Base-by-base conservation (phyloP, 2,113 vertebrate species). In the Erythrolamprus reginae region DNA sequence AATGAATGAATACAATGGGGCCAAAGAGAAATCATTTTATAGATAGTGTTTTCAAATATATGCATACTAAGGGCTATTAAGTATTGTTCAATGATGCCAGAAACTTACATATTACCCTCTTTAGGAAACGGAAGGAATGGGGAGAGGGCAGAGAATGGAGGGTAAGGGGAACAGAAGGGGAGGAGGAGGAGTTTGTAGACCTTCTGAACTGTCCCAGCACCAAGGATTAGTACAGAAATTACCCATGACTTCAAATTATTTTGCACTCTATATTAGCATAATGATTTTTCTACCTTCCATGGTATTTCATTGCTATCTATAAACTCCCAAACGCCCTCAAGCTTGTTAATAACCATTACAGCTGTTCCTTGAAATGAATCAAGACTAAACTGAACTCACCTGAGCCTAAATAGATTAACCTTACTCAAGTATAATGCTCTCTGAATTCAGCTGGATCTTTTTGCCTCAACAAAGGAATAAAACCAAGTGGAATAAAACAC, bases 321-420 rank as follows among this genome's bases (percentile, higher is more conserved):
- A 97, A 98, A 96, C 98, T 99, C 99, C 98, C 99, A 97, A 97
- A 97, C 98, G 98, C 98, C 97, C 98, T 98, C 97, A 98, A 98
- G 98, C 98, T 98, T 98, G 98, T 99, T 99, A 99, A 99, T 99
- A 99, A 99, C 98, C 98, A 98, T 99, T 99, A 98, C 98, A 97
- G 98, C 98, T 98, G 98, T 98, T 98, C 98, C 98, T 97, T 98
- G 98, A 98, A 99, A 98, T 98, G 98, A 97, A 98, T 98, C 97
- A 97, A 97, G 96, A 98, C 98, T 97, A 97, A 98, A 98, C 98
- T 98, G 98, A 99, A 98, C 98, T 99, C 98, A 99, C 99, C 99
- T 99, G 99, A 98, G 98, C 98, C 98, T 98, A 98, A 98, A 97
- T 96, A 98, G 98, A 98, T 99, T 98, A 99, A 98, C 98, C 97